Base-by-base conservation (phyloP, 2,888 invertebrate species). In the Sphaeridia pumilis region DNA sequence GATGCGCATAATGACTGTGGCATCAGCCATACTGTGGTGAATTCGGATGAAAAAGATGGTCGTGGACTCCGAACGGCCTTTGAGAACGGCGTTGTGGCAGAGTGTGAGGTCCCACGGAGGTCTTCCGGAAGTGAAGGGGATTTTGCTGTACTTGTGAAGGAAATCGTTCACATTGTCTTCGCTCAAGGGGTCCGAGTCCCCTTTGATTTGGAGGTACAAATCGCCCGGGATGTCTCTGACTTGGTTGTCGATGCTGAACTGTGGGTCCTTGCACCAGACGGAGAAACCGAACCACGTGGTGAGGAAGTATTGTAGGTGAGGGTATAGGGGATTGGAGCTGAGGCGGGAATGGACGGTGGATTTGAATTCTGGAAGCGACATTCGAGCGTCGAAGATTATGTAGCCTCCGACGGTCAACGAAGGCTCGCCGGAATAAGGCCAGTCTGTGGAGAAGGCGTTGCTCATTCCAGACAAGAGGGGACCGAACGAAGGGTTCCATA, bases 281-380 rank as follows among this genome's bases (percentile, higher is more conserved):
- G 35, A 35, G 24, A 47, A 47, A 3, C 47, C 47, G 24, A 47
- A 3, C 47, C 35, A 47, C 3, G 47, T 47, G 5, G 35, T 47
- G 22, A 47, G 35, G 26, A 35, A 47, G 5, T 47, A 36, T 35
- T 35, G 34, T 14, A 47, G 24, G 10, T 47, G 34, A 2, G 35
- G 35, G 25, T 35, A 35, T 12, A 31, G 24, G 12, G 35, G 47
- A 26, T 10, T 17, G 2, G 47, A 21, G 21, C 35, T 21, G 2
- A 47, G 21, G 14, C 26, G 34, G 12, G n/a, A 3, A 14, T 5
- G 5, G 26, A 20, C 17, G 4, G 22, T 21, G 2, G 4, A 4
- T 14, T 14, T 14, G 12, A 47, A 27, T 2, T 47, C 47, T 21
- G 12, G 7, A 24, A 47, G 22, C 5, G 3, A 7, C 4, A 47